Evolutionary conservation across 2,888 invertebrate genomes (phyloP), one percentile per base, ranked within the genome.

Genomic region (Eurytoma californica): DNA sequence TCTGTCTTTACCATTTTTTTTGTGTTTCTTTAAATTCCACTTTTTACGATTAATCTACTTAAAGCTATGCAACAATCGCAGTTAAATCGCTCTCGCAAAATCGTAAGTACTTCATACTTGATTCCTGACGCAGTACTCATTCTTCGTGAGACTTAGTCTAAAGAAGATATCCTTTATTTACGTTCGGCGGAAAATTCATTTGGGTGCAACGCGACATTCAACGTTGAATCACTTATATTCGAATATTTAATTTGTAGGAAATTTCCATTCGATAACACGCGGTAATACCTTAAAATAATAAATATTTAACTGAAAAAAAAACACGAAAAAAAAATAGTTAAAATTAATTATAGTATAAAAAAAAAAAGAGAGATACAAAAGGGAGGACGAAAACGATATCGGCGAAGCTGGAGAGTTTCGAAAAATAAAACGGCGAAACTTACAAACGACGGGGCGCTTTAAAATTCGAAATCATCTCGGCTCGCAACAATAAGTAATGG

Each of bases 11-110:
- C 9, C 39, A 39, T 39, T 39, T 39, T 39, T 9, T 9, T 39
- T 39, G 7, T 7, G 5, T 39, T 39, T 39, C 9, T 7, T 79
- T 72, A 55, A 57, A n/a, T 60, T 66, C 53, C 65, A 51, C 18
- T 69, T n/a, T n/a, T 39, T 63, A 7, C n/a, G 18, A 72, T 39
- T 5, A 75, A 12, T 47, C 75, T 79, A 79, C 65, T 28, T 67
- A 75, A 55, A 66, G 79, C 70, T 79, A 76, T 67, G 24, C 61
- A 72, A 79, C 75, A 79, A 79, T 76, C 67, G 53, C 61, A 74
- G 65, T 66, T 61, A 9, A 51, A 72, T 75, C 55, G 49, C 47
- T 74, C 53, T 72, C 57, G 49, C 55, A 47, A 18, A 39, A 63
- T 47, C 67, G 58, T 79, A 79, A 79, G 79, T 79, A 79, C 79